phyloP scores from a whole-genome alignment of 2,888 invertebrate genomes.

The Temnothorax unifasciatus region DNA sequence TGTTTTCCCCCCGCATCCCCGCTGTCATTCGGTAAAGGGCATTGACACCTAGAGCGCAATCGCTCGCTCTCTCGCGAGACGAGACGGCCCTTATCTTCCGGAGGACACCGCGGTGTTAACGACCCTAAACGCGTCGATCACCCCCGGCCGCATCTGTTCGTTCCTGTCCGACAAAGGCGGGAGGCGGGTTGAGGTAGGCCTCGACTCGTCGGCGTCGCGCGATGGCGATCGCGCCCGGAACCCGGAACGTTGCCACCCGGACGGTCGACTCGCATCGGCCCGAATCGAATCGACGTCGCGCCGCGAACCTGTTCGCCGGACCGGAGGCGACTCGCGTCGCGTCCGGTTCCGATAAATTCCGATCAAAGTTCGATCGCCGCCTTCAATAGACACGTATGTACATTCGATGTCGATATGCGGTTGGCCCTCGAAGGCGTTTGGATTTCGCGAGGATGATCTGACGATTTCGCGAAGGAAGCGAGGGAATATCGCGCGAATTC shows the following conservation, averaged over 20 bases:
- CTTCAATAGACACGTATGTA: too few species aligned
- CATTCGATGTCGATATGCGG: neutral
- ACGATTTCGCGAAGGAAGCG: neutral
- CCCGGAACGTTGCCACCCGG: too few species aligned
- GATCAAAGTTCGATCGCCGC: too few species aligned
- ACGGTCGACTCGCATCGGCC: too few species aligned
- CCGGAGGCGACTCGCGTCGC: too few species aligned
- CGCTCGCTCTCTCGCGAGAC: conserved; percentile 63
- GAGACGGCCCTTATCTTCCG: conserved; percentile 35
- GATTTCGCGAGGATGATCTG: neutral
- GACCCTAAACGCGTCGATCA: conserved; percentile 37
- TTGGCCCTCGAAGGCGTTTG: neutral
- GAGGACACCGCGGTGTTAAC: conserved; percentile 7
- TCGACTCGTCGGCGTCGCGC: too few species aligned
- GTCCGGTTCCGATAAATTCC: too few species aligned
- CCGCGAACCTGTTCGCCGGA: too few species aligned
- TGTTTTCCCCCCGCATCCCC: conserved; percentile 15
- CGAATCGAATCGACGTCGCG: too few species aligned
- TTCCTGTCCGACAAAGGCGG: conserved; percentile 40
- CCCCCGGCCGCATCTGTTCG: conserved; percentile 34
- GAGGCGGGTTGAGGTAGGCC: conserved; percentile 26
- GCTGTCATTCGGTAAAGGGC: conserved; percentile 76
- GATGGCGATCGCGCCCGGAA: too few species aligned
- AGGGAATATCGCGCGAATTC: neutral
- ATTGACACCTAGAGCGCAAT: conserved; percentile 76